Conservation (phyloP, 2,113 vertebrate genomes). For the Oriolus oriolus region DNA sequence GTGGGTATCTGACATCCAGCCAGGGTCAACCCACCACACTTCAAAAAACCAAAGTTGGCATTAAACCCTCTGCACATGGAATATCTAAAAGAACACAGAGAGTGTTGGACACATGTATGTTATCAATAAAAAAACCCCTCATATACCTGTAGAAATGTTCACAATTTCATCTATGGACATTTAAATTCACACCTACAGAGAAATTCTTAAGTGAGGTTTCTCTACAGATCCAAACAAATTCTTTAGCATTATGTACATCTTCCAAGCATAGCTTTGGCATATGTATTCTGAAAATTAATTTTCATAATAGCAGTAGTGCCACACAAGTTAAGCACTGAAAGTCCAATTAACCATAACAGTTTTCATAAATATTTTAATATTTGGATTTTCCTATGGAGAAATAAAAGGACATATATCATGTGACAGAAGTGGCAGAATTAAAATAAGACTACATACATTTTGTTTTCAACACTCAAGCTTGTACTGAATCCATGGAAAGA, state of each 20-base stretch:
- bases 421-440: background rate
- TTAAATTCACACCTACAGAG: background rate
- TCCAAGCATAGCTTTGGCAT: background rate
- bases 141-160: background rate
- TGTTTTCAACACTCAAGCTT: background rate
- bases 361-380: background rate
- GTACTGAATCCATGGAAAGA: background rate
- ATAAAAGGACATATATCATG: background rate
- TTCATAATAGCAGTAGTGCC: background rate
- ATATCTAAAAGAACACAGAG: background rate
- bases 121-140: background rate
- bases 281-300: background rate
- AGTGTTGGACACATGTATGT: background rate
- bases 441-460: background rate
- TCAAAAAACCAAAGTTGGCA: background rate
- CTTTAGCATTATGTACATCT: background rate
- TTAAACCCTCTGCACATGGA: background rate
- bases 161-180: background rate
- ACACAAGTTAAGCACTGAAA: background rate
- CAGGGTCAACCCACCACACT: background rate
- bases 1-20: background rate
- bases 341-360: background rate
- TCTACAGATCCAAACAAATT: background rate
- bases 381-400: background rate
- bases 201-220: background rate